Evolutionary conservation across 2,888 invertebrate genomes (phyloP).

Genomic region (Artemia sinica): DNA sequence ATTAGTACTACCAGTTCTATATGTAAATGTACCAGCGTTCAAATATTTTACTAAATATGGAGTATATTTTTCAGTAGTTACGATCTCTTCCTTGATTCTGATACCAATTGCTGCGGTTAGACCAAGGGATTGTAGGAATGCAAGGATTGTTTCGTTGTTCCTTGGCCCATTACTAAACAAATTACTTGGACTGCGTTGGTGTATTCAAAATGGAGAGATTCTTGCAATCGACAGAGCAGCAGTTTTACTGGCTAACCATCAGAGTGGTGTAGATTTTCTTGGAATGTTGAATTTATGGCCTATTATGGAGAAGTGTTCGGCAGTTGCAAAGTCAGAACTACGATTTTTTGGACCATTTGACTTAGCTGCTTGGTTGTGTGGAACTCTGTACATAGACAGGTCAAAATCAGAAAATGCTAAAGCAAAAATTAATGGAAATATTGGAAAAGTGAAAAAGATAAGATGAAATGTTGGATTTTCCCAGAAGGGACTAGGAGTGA

Average conservation of each 20-base stretch:
- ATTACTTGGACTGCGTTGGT: conserved; percentile 57
- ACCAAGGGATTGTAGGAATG: no score
- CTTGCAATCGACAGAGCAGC: conserved; percentile 59
- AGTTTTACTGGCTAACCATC: conserved; percentile 78
- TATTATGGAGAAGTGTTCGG: conserved; percentile 70
- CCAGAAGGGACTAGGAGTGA: conserved; percentile 83
- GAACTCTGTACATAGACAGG: conserved; percentile 71
- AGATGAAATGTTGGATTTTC: conserved; percentile 70
- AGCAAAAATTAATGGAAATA: conserved; percentile 33
- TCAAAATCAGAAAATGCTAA: conserved; percentile 59
- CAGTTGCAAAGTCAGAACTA: conserved; percentile 68
- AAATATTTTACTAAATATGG: no score
- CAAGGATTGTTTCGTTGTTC: conserved; percentile 37
- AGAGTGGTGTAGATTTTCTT: conserved; percentile 73
- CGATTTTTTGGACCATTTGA: conserved; percentile 76
- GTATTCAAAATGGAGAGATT: conserved; percentile 54
- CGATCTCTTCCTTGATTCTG: no score
- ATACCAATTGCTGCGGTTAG: no score
- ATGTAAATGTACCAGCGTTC: no score
- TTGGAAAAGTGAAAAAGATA: conserved; percentile 18
- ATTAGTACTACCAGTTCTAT: no score
- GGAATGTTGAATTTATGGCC: conserved; percentile 83
- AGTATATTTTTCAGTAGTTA: no score
- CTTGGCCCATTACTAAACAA: conserved; percentile 37
- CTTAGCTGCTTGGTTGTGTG: conserved; percentile 67